Evolutionary conservation across 2,113 vertebrate species (phyloP), one percentile per base, ranked within the genome.

Genomic region (Labeo catla): DNA sequence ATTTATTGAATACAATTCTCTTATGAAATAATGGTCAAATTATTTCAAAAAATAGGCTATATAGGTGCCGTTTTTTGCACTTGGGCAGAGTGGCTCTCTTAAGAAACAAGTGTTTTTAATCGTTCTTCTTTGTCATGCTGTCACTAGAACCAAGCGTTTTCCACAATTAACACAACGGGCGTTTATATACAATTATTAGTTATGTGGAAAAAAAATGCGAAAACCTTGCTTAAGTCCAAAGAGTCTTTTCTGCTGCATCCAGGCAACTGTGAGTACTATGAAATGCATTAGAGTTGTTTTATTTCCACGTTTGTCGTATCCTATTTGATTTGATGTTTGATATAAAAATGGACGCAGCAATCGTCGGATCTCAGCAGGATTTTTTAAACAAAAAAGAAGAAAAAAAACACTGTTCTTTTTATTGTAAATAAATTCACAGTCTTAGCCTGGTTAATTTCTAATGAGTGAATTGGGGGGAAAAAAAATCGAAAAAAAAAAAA

Each of bases 161-260:
- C 88, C 90, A 93, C 93, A 95, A 96, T 68, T 34, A 72, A 77
- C 65, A 52, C 94, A 94, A 94, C 85, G 92, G 93, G 95, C 90
- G 91, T 93, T 93, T 91, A 88, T 85, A 93, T 93, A 43, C 89
- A 93, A 93, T 10, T 94, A 92, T 93, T 93, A 95, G 93, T 89
- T 93, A 93, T 92, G 87, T 92, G 94, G 91, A 84, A 90, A 90
- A 90, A 91, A 92, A 89, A 90, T 91, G 89, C 93, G 91, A 92
- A 91, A 94, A 90, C 95, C 95, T 95, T 95, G 97, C 96, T 97
- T 93, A 97, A 97, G 96, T 98, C 98, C 97, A 99, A 99, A 99
- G 98, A 99, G 96, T 97, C 91, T 97, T 97, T 94, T 96, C 97
- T 98, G 98, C 97, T 99, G 98, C 97, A 98, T 97, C 97, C 97